Evolutionary conservation across 1,140 invertebrate genomes (phyloP).

Genomic region (Scaptomyza graminum): DNA sequence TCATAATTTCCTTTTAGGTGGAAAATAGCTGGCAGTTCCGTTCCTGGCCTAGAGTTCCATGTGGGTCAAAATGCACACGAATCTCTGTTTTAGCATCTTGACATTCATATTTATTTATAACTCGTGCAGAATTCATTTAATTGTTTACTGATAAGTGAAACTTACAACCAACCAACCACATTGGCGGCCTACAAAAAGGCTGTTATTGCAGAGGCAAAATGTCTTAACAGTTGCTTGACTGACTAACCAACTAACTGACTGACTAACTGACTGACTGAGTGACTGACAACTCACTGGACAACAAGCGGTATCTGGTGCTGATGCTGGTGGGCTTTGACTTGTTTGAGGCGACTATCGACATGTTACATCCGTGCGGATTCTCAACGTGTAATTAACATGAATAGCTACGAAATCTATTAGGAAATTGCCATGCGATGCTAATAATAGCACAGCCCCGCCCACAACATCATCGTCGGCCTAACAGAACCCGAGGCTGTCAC

Average conservation of each 20-base stretch:
- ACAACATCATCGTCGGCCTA: not conserved
- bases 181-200: conserved; percentile 22
- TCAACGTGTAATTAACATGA: conserved; percentile 65
- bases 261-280: conserved; percentile 44
- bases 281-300: conserved; percentile 51
- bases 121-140: conserved; percentile 69
- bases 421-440: conserved; percentile 71
- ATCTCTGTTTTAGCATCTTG: conserved; percentile 50
- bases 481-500: conserved; percentile 41
- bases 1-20: conserved; percentile 77
- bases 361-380: conserved; percentile 74
- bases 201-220: conserved; percentile 15
- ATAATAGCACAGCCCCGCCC: conserved; percentile 58
- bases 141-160: conserved; percentile 77
- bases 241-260: conserved; percentile 16
- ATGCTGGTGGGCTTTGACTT: conserved; percentile 29
- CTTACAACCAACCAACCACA: conserved; percentile 38
- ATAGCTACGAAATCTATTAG: conserved; percentile 77
- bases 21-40: conserved; percentile 79
- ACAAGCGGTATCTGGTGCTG: conserved; percentile 7
- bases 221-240: conserved; percentile 8
- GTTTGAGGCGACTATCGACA: conserved; percentile 65
- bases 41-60: conserved; percentile 53
- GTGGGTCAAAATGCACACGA: conserved; percentile 75
- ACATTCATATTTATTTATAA: conserved; percentile 81